These are phyloP conservation scores for Gambusia affinis DNA, from an alignment of 2,113 vertebrate species.

Conservation along the genomic window DNA sequence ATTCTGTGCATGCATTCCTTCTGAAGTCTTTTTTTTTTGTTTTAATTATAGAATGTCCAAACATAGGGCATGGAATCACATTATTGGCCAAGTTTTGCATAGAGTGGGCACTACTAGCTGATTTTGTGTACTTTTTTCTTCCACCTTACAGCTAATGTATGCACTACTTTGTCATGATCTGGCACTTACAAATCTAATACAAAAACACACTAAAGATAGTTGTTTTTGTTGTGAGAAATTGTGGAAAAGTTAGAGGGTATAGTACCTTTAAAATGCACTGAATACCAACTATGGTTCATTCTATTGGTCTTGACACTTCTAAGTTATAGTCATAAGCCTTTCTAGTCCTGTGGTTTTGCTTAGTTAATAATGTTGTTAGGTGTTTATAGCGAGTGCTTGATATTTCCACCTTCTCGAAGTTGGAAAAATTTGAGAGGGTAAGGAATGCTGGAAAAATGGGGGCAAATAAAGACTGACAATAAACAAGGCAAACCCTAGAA, in stretches of 20 bases:
- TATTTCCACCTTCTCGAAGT: not conserved
- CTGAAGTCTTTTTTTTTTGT: not conserved
- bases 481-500: conserved; percentile 47
- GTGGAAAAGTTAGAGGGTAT: too few species aligned
- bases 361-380: not conserved
- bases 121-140: not conserved
- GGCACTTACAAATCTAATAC: not conserved
- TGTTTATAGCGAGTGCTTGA: not conserved
- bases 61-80: not conserved
- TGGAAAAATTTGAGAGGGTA: conserved; percentile 12
- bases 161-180: not conserved
- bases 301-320: too few species aligned
- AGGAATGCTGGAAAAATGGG: conserved; percentile 5
- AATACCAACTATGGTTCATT: too few species aligned
- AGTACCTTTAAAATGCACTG: too few species aligned
- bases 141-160: not conserved
- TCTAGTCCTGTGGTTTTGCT: not conserved
- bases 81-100: not conserved
- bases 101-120: not conserved
- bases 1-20: not conserved
- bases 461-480: conserved; percentile 34
- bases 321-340: not conserved
- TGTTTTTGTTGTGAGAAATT: too few species aligned
- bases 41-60: not conserved
- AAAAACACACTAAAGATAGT: not conserved